Percentiles rank a stretch among this genome's conserved stretches.
Conservation (phyloP, 2,113 vertebrate species). For the Tetrax tetrax region DNA sequence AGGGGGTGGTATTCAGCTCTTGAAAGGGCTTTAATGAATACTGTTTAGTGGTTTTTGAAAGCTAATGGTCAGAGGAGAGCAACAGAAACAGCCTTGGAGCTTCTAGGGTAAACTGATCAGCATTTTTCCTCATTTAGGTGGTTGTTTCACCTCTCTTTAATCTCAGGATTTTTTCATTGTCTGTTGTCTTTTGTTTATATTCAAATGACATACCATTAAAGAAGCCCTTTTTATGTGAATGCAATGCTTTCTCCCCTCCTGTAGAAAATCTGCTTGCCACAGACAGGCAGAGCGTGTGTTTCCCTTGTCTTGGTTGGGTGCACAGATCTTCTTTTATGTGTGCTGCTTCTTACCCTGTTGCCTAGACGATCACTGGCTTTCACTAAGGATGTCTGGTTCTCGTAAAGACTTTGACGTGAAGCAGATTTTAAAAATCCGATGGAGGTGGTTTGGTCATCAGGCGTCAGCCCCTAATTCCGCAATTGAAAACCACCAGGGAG, state of each 20-base stretch:
- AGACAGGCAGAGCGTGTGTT: conserved; percentile 74
- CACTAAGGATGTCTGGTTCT: conserved; percentile 92
- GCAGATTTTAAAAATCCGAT: conserved; percentile 97
- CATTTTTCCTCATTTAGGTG: conserved; percentile 67
- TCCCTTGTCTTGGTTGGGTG: conserved; percentile 77
- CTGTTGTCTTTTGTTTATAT: conserved; percentile 69
- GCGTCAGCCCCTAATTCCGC: conserved; percentile 78
- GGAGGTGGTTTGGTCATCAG: conserved; percentile 97
- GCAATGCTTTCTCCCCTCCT: conserved; percentile 55
- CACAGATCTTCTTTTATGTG: conserved; percentile 77
- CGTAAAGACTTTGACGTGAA: conserved; percentile 98
- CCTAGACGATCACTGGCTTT: conserved; percentile 87
- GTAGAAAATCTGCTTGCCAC: conserved; percentile 67
- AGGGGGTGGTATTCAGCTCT: conserved; percentile 75
- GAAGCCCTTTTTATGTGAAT: conserved; percentile 53
- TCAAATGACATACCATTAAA: conserved; percentile 41
- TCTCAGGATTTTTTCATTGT: conserved; percentile 38
- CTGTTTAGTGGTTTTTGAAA: conserved; percentile 73
- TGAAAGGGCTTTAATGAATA: conserved; percentile 79
- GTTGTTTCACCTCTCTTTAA: conserved; percentile 64
- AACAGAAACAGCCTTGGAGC: conserved; percentile 61
- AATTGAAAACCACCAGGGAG: conserved; percentile 80
- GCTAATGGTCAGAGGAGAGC: conserved; percentile 70
- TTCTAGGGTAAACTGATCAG: conserved; percentile 65
- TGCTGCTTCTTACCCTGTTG: conserved; percentile 82